Percentiles rank a stretch among this genome's conserved stretches.
Evolutionary conservation across 2,113 vertebrate genomes (phyloP).

Genomic region (Andinoacara biseriatus): DNA sequence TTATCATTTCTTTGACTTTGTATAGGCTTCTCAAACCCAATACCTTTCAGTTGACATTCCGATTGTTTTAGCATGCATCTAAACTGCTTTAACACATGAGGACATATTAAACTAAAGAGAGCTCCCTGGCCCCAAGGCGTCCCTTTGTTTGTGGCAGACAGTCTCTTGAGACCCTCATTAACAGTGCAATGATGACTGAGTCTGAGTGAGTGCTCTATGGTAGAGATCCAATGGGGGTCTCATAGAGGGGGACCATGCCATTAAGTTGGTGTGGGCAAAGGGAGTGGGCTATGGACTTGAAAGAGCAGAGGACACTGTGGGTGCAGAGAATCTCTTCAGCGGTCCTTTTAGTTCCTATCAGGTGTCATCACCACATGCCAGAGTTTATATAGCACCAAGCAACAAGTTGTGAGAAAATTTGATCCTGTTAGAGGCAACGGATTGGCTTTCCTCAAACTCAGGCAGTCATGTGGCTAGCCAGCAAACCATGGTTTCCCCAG

Average conservation of each 20-base stretch:
- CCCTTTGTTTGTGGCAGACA: conserved; percentile 49
- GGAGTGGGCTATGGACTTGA: conserved; percentile 56
- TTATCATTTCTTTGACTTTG: neutral
- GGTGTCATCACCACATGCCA: conserved; percentile 81
- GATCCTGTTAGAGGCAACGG: conserved; percentile 66
- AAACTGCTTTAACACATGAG: conserved; percentile 49
- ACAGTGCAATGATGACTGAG: conserved; percentile 67
- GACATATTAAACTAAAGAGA: conserved; percentile 31
- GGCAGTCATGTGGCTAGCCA: conserved; percentile 58
- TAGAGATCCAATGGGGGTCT: conserved; percentile 43
- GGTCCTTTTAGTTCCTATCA: conserved; percentile 80
- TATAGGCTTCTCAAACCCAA: neutral
- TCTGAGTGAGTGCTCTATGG: conserved; percentile 43
- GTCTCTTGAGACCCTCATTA: conserved; percentile 74
- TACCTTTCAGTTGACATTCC: neutral
- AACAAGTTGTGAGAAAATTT: conserved; percentile 84
- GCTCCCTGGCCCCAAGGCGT: conserved; percentile 41
- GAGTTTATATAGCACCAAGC: conserved; percentile 85
- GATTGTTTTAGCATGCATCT: conserved; percentile 39
- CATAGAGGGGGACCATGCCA: conserved; percentile 47
- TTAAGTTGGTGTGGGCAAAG: conserved; percentile 28
- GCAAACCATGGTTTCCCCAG: conserved; percentile 61
- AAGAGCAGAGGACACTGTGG: conserved; percentile 64
- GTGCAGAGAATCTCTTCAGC: conserved; percentile 72
- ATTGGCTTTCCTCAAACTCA: conserved; percentile 73